A percentile compares a stretch with the other conserved stretches of the same genome.
These are phyloP conservation scores for Neostethus bicornis DNA, from an alignment of 2,797 vertebrate genomes.

Conservation along the genomic window DNA sequence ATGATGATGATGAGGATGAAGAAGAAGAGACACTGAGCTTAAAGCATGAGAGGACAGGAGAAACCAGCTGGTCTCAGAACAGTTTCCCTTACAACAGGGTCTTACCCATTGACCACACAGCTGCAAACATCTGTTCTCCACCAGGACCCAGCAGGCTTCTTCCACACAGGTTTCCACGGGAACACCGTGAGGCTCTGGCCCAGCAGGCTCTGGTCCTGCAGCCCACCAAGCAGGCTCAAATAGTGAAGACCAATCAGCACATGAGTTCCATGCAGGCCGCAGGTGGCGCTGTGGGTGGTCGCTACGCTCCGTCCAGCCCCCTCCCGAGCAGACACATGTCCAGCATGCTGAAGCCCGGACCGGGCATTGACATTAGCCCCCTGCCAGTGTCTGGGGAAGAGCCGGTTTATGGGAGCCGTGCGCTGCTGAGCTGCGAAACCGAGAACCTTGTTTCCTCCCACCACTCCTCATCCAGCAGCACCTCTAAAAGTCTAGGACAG, in stretches of 20 bases:
- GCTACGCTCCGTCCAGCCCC: conserved; percentile 86
- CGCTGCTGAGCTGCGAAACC: conserved; percentile 58
- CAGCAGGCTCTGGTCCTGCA: conserved; percentile 87
- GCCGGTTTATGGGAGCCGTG: conserved; percentile 74
- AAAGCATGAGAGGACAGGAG: conserved; percentile 57
- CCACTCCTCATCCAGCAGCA: conserved; percentile 66
- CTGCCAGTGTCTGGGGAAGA: conserved; percentile 65
- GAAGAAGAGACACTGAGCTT: conserved; percentile 46
- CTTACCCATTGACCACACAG: conserved; percentile 68
- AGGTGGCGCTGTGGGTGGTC: conserved; percentile 52
- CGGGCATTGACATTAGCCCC: conserved; percentile 82
- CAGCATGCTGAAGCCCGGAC: conserved; percentile 74
- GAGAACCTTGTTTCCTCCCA: conserved; percentile 67
- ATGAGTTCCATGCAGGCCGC: conserved; percentile 82
- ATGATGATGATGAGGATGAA: too few relatives aligned
- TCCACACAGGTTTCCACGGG: conserved; percentile 72
- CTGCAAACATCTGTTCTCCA: conserved; percentile 74
- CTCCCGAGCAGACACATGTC: conserved; percentile 80
- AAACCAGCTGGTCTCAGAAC: conserved; percentile 75
- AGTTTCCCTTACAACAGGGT: conserved; percentile 77
- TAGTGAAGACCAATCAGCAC: conserved; percentile 95
- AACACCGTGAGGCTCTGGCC: conserved; percentile 81
- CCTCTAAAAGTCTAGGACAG: conserved; percentile 70
- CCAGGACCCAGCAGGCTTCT: conserved; percentile 66
- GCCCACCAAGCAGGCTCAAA: conserved; percentile 94